These are phyloP conservation scores for Acanthosepion lycidas DNA, from an alignment of 2,888 invertebrate species.

Conservation along the genomic window DNA sequence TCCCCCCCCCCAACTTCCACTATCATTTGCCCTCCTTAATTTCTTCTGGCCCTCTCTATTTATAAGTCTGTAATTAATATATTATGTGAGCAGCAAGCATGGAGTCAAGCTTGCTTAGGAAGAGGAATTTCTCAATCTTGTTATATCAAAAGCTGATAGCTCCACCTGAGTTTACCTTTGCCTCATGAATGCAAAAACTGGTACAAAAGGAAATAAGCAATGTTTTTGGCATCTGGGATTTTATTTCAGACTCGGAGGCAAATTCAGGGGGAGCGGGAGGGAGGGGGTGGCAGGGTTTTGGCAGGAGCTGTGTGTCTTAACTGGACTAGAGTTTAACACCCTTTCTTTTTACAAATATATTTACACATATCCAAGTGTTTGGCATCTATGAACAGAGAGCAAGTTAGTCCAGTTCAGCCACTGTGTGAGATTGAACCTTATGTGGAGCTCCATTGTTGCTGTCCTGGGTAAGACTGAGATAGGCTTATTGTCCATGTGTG, in stretches of 20 bases:
- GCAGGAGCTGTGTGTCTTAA: too few species aligned
- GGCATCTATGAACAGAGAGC: too few species aligned
- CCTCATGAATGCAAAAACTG: background rate
- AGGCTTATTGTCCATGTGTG: too few species aligned
- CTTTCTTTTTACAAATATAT: too few species aligned
- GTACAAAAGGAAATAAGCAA: background rate
- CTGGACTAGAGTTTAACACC: too few species aligned
- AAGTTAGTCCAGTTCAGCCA: too few species aligned
- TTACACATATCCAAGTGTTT: too few species aligned
- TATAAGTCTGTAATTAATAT: slow-evolving; percentile 13
- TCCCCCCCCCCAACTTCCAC: background rate
- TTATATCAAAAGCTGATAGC: background rate
- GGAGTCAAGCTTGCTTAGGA: background rate
- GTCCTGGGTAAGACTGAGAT: too few species aligned
- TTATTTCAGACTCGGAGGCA: background rate
- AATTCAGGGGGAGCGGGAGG: too few species aligned
- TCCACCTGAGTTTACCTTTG: slow-evolving; percentile 6
- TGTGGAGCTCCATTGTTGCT: too few species aligned
- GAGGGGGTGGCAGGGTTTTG: too few species aligned
- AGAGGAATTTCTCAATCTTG: slow-evolving; percentile 13
- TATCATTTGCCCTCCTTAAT: background rate
- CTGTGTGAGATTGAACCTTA: too few species aligned
- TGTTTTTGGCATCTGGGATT: background rate
- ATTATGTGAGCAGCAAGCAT: background rate
- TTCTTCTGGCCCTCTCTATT: slow-evolving; percentile 15